A percentile compares a stretch with the other conserved stretches of the same genome.
Evolutionary conservation across 2,797 vertebrate species (phyloP).

Genomic region (Lagorchestes hirsutus): DNA sequence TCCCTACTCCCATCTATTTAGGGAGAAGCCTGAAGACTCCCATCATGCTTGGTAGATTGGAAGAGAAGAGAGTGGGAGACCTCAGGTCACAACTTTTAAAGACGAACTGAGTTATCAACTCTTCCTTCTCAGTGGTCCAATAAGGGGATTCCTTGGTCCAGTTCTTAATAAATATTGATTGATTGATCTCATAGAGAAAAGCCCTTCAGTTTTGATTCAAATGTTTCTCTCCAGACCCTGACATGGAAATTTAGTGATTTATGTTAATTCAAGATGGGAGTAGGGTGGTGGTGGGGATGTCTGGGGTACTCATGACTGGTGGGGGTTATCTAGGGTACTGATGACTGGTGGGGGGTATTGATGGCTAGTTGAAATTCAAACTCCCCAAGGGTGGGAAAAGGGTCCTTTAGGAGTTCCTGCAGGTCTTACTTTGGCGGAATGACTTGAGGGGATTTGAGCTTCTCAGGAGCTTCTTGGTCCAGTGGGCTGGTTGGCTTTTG

Average conservation of each 20-base stretch:
- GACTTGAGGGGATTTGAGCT: neutral
- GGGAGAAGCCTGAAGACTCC: neutral
- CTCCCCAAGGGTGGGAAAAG: neutral
- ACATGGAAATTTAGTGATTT: neutral
- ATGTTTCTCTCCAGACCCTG: neutral
- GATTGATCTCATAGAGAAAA: neutral
- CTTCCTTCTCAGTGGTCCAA: neutral
- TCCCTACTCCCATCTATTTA: neutral
- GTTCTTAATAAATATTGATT: neutral
- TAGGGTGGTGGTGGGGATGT: neutral
- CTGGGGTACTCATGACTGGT: too few relatives aligned
- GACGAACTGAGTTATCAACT: neutral
- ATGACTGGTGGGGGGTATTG: too few relatives aligned
- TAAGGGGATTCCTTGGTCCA: neutral
- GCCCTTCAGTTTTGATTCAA: neutral
- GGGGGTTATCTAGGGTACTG: too few relatives aligned
- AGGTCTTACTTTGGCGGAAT: neutral
- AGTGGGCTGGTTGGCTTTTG: neutral
- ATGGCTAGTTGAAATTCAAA: neutral
- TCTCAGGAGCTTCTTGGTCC: neutral
- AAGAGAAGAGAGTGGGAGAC: neutral
- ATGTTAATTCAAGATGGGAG: neutral
- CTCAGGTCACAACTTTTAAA: neutral
- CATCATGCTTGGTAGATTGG: neutral
- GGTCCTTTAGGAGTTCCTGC: neutral